Evolutionary conservation across 1,140 invertebrate genomes (phyloP).

Genomic region (Brachionus koreanus): DNA sequence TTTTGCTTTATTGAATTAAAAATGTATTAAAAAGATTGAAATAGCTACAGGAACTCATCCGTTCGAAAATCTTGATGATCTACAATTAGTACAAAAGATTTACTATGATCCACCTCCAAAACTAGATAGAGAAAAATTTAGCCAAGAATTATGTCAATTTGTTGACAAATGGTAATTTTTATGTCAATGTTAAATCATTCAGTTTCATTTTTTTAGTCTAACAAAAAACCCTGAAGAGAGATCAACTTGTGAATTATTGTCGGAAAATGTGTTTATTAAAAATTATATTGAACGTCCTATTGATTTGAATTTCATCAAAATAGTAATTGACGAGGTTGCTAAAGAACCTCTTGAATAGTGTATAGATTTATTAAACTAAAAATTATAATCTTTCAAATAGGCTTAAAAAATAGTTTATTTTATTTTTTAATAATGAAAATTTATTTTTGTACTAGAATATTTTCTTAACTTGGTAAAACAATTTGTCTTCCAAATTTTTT

Average conservation of each 20-base stretch:
- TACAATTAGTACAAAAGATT: neutral
- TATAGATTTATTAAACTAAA: too few relatives aligned
- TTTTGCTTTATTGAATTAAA: neutral
- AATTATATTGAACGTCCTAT: neutral
- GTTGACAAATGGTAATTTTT: conserved; percentile 13
- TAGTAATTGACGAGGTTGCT: neutral
- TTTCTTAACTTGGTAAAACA: too few relatives aligned
- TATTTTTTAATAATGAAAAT: too few relatives aligned
- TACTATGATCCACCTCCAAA: neutral
- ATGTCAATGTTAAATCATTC: neutral
- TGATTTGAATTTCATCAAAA: conserved; percentile 5
- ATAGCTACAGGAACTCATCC: conserved; percentile 4
- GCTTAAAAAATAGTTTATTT: too few relatives aligned
- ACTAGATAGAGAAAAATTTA: neutral
- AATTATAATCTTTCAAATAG: too few relatives aligned
- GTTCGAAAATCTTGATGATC: neutral
- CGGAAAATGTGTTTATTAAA: neutral
- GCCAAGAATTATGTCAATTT: neutral
- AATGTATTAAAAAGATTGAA: neutral
- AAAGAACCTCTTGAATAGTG: neutral
- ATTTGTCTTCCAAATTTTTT: too few relatives aligned
- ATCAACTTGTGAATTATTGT: neutral
- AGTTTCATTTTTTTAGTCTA: neutral
- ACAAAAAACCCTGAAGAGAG: neutral
- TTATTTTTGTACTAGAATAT: too few relatives aligned